A percentile compares a stretch with the other conserved stretches of the same genome.
These are phyloP conservation scores for Crotalus adamanteus DNA, from an alignment of 2,797 vertebrate genomes.

Conservation along the genomic window DNA sequence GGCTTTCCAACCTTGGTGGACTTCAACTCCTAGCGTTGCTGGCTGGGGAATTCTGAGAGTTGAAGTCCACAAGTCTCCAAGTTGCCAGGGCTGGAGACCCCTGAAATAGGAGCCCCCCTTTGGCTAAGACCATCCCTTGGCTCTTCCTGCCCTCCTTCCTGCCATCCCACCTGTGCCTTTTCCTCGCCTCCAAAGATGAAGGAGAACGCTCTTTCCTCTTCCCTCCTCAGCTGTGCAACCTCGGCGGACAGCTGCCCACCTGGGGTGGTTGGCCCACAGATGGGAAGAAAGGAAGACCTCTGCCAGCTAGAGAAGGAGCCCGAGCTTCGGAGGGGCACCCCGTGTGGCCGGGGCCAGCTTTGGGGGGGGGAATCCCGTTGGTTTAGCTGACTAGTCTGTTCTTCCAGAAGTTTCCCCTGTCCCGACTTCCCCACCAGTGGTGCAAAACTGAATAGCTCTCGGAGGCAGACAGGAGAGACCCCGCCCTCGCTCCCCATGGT, in stretches of 20 bases:
- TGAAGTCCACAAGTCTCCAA: no score
- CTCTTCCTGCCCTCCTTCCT: not conserved
- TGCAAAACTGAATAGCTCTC: not conserved
- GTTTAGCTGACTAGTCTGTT: no score
- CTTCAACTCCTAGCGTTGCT: not conserved
- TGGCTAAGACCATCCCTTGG: accelerated
- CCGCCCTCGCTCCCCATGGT: not conserved
- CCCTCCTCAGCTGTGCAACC: not conserved
- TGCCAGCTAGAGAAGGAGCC: not conserved
- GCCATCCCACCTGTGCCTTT: slow-evolving; percentile 22
- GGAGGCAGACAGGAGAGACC: accelerated
- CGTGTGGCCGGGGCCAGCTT: not conserved
- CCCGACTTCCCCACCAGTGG: no score
- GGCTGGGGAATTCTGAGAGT: no score
- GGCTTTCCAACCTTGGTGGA: not conserved
- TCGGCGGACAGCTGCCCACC: not conserved
- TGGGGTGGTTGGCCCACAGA: not conserved
- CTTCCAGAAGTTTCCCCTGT: not conserved
- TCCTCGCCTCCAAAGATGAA: slow-evolving; percentile 16
- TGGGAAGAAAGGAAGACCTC: not conserved
- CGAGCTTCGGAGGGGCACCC: not conserved
- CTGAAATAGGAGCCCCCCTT: not conserved
- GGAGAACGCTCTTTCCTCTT: not conserved
- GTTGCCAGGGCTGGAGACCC: not conserved
- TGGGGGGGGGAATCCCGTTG: not conserved